Evolutionary conservation across 2,888 invertebrate genomes (phyloP), one percentile per base, ranked within the genome.

Genomic region (Drosophila lutescens): DNA sequence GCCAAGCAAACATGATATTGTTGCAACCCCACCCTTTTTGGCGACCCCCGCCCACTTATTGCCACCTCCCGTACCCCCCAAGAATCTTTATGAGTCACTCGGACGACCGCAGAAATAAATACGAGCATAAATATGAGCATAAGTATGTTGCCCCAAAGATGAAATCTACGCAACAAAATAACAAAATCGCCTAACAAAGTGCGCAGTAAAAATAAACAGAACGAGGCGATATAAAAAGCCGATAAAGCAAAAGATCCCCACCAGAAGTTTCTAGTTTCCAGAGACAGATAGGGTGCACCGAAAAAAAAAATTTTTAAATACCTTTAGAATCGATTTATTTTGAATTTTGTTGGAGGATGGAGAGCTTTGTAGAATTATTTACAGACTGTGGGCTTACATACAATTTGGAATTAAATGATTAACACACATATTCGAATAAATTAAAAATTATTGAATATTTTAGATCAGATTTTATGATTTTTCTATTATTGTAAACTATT

Each of bases 61-160:
- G 1, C 10, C 47, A 49, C 47, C 26, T 26, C 47, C 32, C 30
- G 30, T 47, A 47, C 20, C 32, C 38, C 51, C 7, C 8, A 49
- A 13, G 38, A 36, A 43, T 57, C 63, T 67, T 78, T 80, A 86
- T 81, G 86, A 81, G 76, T 86, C 86, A 81, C 80, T 63, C 65
- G 66, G 61, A 62, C 74, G 54, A 79, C 74, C 79, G 38, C 69
- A 78, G 46, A 69, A 34, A 58, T 54, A 61, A 41, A 63, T 44
- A 47, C 20, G 30, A 61, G 34, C 61, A 46, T 60, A 60, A 15
- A 58, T 54, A 66, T 20, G 50, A 54, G 17, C 59, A 47, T 34
- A 46, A 20, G 17, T 57, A 60, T 50, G 66, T 32, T 34, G 36
- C 23, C n/a, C 43, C 47, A 53, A 50, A 49, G n/a, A 59, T 34